These are phyloP conservation scores for Sebastes alutus DNA, from an alignment of 2,797 vertebrate species.

Conservation along the genomic window DNA sequence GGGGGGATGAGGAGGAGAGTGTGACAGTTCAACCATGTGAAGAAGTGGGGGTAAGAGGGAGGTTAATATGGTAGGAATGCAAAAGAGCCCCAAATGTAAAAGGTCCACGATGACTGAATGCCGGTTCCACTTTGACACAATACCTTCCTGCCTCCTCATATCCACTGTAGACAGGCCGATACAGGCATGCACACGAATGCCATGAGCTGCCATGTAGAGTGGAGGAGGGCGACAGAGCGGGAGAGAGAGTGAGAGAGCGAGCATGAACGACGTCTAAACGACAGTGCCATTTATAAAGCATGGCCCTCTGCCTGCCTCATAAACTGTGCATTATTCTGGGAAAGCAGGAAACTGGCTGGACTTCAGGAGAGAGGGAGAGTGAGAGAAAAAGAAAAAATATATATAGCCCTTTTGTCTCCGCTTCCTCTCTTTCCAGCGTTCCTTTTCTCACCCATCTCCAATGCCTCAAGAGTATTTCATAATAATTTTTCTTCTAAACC, in stretches of 20 bases:
- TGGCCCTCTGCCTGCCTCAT: conserved; percentile 70
- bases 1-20: neutral
- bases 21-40: neutral
- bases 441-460: neutral
- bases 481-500: neutral
- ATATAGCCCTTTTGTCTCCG: neutral
- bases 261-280: conserved; percentile 9
- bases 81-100: conserved; percentile 39
- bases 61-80: conserved; percentile 34
- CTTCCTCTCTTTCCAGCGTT: conserved; percentile 6
- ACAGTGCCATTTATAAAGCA: conserved; percentile 76
- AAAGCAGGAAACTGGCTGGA: conserved; percentile 65
- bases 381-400: conserved; percentile 3
- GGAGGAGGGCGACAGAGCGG: conserved; percentile 37
- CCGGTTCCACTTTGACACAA: conserved; percentile 11
- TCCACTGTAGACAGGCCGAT: neutral
- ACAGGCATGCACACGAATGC: conserved; percentile 28
- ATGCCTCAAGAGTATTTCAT: neutral
- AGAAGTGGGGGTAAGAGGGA: neutral
- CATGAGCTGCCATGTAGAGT: conserved; percentile 22
- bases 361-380: conserved; percentile 39
- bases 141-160: conserved; percentile 6
- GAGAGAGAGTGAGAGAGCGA: neutral
- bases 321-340: conserved; percentile 78
- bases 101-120: conserved; percentile 17